Evolutionary conservation across 2,797 vertebrate species (phyloP), one percentile per base, ranked within the genome.

Genomic region (Hemitrygon akajei): DNA sequence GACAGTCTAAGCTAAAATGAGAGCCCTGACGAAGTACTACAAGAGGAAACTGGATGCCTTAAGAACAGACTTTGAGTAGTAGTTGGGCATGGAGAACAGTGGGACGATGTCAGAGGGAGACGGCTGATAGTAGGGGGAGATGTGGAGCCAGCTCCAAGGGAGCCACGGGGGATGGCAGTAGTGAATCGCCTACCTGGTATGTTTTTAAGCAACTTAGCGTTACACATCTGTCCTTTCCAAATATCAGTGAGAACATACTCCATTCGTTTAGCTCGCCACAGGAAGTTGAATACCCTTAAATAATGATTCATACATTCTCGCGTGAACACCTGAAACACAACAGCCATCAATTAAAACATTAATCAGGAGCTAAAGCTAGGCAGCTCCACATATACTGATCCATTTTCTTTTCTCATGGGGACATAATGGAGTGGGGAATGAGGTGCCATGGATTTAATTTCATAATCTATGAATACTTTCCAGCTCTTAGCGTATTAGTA

Each of bases 141-240:
- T 30, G 58, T 40, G 47, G 56, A 91, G 40, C 66, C 18, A 69
- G 16, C 4, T 22, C 71, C 71, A 73, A 73, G 16, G 71, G 71
- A 73, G 71, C 71, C 2, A 22, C 18, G 0, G 22, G 71, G 14
- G 27, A 11, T 14, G 3, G 11, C 22, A 22, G 71, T 12, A 60
- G 80, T 3, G 14, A 20, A n/a, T 11, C 7, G 1, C 95, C 94
- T 95, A 99, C 99, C 99, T 94, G 99, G 99, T 96, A 99, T 98
- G 93, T 95, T 98, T 95, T 98, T 98, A 94, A 99, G 97, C 94
- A 99, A 97, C 94, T 98, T 99, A 93, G 98, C 98, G 22, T 99
- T 98, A 95, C 99, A 99, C 99, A 99, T 99, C 96, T 99, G 98
- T 47, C 98, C 98, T 94, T 99, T 99, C 97, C 99, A 99, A 96